These are phyloP conservation scores for Solea senegalensis DNA, from an alignment of 2,113 vertebrate species.

Conservation along the genomic window DNA sequence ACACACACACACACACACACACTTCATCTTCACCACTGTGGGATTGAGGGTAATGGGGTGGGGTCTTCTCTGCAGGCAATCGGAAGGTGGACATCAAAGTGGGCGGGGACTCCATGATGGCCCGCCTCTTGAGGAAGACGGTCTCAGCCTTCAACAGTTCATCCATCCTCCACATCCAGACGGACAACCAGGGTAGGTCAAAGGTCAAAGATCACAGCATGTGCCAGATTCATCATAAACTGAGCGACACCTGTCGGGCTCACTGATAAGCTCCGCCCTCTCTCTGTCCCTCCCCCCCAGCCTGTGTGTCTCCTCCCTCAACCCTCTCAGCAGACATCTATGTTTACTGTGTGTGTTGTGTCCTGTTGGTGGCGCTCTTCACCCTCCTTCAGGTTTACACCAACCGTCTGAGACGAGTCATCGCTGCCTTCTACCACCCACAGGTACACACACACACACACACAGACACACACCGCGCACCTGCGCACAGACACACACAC, in stretches of 20 bases:
- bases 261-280: too few relatives aligned
- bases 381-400: constrained; percentile 85
- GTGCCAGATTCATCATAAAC: too few relatives aligned
- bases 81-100: constrained; percentile 86
- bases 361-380: constrained; percentile 71
- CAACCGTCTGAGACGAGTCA: constrained; percentile 84
- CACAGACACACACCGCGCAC: background rate
- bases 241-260: too few relatives aligned
- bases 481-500: background rate
- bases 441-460: constrained; percentile 75
- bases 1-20: background rate
- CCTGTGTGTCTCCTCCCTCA: constrained; percentile 54
- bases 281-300: constrained; percentile 52
- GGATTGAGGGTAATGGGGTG: constrained; percentile 24
- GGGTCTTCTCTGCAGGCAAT: constrained; percentile 74
- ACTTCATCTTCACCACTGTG: background rate
- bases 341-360: constrained; percentile 45
- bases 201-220: background rate
- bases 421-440: constrained; percentile 86
- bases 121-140: constrained; percentile 83
- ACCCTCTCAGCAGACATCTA: constrained; percentile 67
- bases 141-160: constrained; percentile 87
- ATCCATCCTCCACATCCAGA: constrained; percentile 59
- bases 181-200: constrained; percentile 81
- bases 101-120: constrained; percentile 85